phyloP scores from a whole-genome alignment of 1,140 invertebrate species.

The Bombus turneri region DNA sequence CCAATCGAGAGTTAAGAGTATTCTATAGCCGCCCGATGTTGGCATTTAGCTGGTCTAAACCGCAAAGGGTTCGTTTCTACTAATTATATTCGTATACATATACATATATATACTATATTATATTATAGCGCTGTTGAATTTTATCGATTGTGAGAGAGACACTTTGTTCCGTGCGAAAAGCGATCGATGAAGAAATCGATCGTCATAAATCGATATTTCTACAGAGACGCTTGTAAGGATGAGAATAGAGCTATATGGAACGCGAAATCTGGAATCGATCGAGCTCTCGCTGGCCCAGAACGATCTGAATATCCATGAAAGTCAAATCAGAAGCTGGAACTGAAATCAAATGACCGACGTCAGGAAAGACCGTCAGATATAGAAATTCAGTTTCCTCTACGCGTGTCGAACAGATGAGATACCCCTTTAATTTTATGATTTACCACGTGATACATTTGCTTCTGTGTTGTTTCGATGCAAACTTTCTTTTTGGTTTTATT shows the following conservation, averaged over 20 bases:
- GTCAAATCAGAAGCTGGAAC: conserved; percentile 28
- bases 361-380: neutral
- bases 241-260: neutral
- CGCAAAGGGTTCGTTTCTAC: conserved; percentile 69
- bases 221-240: conserved; percentile 58
- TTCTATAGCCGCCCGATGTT: conserved; percentile 63
- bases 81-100: conserved; percentile 52
- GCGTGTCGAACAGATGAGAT: neutral
- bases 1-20: conserved; percentile 60
- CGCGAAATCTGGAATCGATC: conserved; percentile 33
- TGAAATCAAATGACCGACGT: conserved; percentile 22
- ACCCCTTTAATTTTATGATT: neutral
- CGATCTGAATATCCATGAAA: conserved; percentile 32
- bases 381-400: too few species aligned
- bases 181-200: conserved; percentile 40
- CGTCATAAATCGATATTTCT: conserved; percentile 58
- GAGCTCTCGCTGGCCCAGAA: conserved; percentile 23
- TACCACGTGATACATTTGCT: neutral
- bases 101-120: conserved; percentile 16
- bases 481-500: neutral
- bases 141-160: conserved; percentile 54
- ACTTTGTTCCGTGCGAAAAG: conserved; percentile 49
- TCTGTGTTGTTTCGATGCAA: too few species aligned
- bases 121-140: conserved; percentile 62
- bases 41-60: conserved; percentile 77